A percentile compares a stretch with the other conserved stretches of the same genome.
Evolutionary conservation across 1,140 invertebrate species (phyloP).

Genomic region (Planococcus citri): DNA sequence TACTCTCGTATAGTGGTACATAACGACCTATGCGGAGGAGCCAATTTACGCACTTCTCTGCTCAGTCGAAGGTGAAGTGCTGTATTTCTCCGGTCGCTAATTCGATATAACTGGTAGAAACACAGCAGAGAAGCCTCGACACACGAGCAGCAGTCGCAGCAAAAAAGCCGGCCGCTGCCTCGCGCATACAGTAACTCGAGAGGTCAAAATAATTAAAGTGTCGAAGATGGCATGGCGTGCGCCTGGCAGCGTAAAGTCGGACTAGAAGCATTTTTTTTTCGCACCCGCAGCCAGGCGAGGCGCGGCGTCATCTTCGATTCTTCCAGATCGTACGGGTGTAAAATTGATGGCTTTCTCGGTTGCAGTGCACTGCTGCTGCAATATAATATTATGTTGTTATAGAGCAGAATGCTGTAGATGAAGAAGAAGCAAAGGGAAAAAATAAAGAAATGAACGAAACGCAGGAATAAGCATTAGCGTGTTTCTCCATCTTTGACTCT

Average conservation of each 20-base stretch:
- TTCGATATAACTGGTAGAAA: no score
- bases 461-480: not conserved
- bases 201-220: slow-evolving; percentile 19
- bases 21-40: no score
- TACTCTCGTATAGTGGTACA: no score
- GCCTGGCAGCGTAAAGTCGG: not conserved
- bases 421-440: no score
- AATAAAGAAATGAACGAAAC: not conserved
- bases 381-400: not conserved
- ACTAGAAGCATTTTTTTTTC: not conserved
- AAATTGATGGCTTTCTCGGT: slow-evolving; percentile 17
- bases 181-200: not conserved
- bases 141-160: no score
- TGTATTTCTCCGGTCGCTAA: no score
- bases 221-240: slow-evolving; percentile 2
- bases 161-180: not conserved
- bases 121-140: no score
- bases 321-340: not conserved
- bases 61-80: no score
- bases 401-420: no score
- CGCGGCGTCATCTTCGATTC: not conserved
- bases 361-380: not conserved
- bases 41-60: no score
- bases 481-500: not conserved
- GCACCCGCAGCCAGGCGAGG: no score